These are phyloP conservation scores for Phrynosoma platyrhinos DNA, from an alignment of 2,113 vertebrate species.

Conservation along the genomic window DNA sequence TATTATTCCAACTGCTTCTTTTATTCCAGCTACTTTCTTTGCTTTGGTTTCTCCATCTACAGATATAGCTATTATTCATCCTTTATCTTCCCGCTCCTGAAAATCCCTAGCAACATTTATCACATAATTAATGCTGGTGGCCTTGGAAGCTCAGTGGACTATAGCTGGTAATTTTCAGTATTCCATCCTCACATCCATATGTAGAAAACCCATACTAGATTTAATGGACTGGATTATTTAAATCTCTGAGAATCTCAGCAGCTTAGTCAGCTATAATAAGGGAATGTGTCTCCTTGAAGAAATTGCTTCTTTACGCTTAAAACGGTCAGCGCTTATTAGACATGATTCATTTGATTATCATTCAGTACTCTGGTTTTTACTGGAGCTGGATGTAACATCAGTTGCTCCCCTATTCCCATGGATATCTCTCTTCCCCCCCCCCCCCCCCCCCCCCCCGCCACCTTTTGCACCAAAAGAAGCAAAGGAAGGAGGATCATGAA, in stretches of 20 bases:
- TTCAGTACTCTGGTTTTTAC: constrained; percentile 14
- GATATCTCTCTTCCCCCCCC: too few species aligned
- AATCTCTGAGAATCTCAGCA: constrained; percentile 29
- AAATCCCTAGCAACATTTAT: not conserved
- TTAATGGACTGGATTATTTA: constrained; percentile 29
- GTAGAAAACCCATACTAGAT: constrained; percentile 30
- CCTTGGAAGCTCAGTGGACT: constrained; percentile 25
- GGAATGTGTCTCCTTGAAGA: constrained; percentile 6
- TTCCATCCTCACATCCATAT: not conserved
- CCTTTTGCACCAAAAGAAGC: too few species aligned
- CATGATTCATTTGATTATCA: rapidly evolving
- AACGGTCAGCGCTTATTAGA: not conserved
- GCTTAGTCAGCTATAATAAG: constrained; percentile 8
- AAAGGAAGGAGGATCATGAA: too few species aligned
- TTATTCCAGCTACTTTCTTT: not conserved
- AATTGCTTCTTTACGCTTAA: not conserved
- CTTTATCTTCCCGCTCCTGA: not conserved
- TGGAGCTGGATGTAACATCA: not conserved
- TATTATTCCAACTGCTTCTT: not conserved
- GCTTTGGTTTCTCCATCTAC: constrained; percentile 7
- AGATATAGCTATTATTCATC: constrained; percentile 2
- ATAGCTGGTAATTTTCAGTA: not conserved
- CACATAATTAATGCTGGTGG: constrained; percentile 5
- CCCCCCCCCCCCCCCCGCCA: too few species aligned
- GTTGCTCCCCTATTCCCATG: not conserved